Conservation (phyloP, 2,113 vertebrate species). For the Paramisgurnus dabryanus region DNA sequence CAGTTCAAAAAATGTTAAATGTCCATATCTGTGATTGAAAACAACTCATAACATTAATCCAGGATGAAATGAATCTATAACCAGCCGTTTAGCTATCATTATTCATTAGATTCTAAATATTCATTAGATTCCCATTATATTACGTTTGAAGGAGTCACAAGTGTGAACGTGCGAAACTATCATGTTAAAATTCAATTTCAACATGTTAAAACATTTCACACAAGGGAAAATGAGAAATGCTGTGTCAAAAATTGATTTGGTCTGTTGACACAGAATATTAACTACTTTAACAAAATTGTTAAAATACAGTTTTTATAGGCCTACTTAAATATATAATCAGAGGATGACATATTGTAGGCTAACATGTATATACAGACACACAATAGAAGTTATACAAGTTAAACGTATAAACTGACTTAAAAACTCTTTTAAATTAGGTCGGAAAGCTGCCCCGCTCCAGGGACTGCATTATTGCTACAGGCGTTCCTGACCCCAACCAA, state of each 20-base stretch:
- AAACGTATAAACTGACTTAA: not conserved
- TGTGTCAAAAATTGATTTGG: not conserved
- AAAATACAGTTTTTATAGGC: too few species aligned
- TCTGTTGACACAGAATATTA: too few species aligned
- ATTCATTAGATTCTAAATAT: not conserved
- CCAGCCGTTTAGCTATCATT: not conserved
- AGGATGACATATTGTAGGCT: not conserved
- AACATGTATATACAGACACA: too few species aligned
- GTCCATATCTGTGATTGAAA: too few species aligned
- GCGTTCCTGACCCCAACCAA: conserved; percentile 37
- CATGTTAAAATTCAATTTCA: not conserved
- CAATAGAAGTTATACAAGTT: not conserved
- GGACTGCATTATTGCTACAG: conserved; percentile 41
- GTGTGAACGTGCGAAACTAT: not conserved
- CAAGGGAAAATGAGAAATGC: not conserved
- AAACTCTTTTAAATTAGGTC: conserved; percentile 36
- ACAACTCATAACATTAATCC: not conserved
- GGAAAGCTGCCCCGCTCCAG: conserved; percentile 1
- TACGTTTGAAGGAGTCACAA: not conserved
- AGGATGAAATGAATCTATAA: not conserved
- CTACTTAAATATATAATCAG: too few species aligned
- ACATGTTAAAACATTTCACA: not conserved
- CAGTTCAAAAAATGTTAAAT: not conserved
- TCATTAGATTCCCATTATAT: not conserved
- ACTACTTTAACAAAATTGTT: not conserved